Conservation (phyloP, 1,140 invertebrate genomes). For the Paralvinella palmiformis region DNA sequence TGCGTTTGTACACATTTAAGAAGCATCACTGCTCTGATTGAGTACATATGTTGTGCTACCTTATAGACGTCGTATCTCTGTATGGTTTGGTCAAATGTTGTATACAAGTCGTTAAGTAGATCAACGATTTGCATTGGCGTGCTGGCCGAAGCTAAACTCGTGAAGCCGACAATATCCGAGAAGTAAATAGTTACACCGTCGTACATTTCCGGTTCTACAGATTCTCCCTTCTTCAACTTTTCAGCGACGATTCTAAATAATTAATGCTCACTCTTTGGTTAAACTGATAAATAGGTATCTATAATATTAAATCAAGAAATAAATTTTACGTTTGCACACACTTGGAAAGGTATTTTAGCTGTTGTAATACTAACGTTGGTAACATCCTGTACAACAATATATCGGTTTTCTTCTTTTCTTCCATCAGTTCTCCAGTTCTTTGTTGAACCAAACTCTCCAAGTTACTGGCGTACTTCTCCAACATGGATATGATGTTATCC, state of each 20-base stretch:
- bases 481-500: constrained; percentile 88
- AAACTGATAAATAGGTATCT: too few species aligned
- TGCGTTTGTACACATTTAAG: too few species aligned
- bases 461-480: constrained; percentile 88
- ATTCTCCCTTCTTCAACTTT: constrained; percentile 52
- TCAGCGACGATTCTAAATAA: too few species aligned
- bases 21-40: too few species aligned
- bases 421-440: constrained; percentile 76
- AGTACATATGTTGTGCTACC: too few species aligned
- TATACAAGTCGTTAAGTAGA: constrained; percentile 84
- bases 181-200: constrained; percentile 83
- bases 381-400: constrained; percentile 81
- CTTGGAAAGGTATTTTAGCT: too few species aligned
- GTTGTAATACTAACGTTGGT: constrained; percentile 72
- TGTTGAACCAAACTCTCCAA: constrained; percentile 81
- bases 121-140: constrained; percentile 64
- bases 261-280: too few species aligned
- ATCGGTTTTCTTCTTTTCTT: constrained; percentile 86
- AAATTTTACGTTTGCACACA: too few species aligned
- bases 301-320: too few species aligned
- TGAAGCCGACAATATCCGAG: constrained; percentile 88
- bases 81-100: constrained; percentile 76
- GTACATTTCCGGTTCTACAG: constrained; percentile 78
- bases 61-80: constrained; percentile 95
- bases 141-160: constrained; percentile 66